Conservation (phyloP, 2,888 invertebrate genomes). For the Synergus itoensis region DNA sequence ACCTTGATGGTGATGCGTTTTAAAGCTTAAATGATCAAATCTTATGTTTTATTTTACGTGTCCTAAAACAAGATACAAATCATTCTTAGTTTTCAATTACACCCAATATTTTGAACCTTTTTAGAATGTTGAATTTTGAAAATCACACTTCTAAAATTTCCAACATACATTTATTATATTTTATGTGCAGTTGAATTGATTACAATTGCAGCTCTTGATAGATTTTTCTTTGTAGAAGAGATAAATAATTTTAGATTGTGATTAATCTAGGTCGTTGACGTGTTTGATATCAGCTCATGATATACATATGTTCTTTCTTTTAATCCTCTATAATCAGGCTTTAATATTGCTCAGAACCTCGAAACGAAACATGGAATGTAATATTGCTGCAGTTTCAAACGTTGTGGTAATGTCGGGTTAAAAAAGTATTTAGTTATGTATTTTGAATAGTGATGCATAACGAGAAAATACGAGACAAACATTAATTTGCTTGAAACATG, state of each 20-base stretch:
- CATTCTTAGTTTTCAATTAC: not conserved
- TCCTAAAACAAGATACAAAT: not conserved
- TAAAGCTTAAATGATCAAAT: conserved; percentile 11
- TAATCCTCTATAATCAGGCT: not conserved
- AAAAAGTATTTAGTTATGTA: no score
- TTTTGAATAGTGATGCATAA: no score
- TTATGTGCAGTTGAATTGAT: no score
- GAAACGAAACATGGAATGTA: not conserved
- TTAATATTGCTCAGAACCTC: not conserved
- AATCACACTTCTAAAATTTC: no score
- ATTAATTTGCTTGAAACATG: no score
- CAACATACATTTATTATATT: no score
- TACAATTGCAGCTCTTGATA: no score
- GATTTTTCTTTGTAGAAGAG: not conserved
- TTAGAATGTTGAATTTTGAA: no score
- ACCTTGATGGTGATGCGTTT: conserved; percentile 22
- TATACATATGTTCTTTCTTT: not conserved
- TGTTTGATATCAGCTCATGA: not conserved
- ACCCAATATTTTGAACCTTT: no score
- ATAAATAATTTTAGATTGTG: not conserved
- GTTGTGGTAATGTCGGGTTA: no score
- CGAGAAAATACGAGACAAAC: no score
- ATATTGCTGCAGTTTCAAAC: not conserved
- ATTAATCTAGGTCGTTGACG: not conserved
- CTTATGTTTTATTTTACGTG: conserved; percentile 6